Evolutionary conservation across 2,797 vertebrate genomes (phyloP), one percentile per base, ranked within the genome.

Genomic region (Danionella dracula): DNA sequence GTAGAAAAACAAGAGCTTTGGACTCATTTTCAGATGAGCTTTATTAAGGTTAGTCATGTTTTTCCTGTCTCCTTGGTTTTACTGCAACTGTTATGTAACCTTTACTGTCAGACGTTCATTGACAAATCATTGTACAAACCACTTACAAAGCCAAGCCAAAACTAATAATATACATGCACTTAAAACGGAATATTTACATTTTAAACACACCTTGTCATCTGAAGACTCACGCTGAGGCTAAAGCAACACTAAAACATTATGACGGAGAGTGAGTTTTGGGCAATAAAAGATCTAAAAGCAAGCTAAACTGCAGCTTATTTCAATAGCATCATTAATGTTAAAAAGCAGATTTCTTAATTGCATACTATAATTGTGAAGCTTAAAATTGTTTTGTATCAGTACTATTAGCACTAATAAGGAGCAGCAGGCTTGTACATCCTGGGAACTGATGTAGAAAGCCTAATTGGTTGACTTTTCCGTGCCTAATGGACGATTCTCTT

Each of bases 391-490:
- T 84, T 82, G 85, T 86, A 87, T 87, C 83, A 89, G 82, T 88
- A 88, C 83, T 83, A 88, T 86, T 83, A 84, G 68, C 76, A 81
- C 73, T 80, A 89, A 89, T 90, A 90, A 90, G 87, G 87, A 89
- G 87, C 87, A 88, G 86, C 86, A 90, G 81, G 82, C 87, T 83
- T 73, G 79, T 74, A 86, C 85, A 89, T 88, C 82, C 79, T 71
- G 81, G 81, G 78, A 84, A 79, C 85, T 89, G 88, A 90, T 83
- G 89, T 87, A 86, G 85, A 89, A 88, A 82, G 87, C 84, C 86
- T 90, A 91, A 91, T 90, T 91, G 89, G 87, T 89, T 89, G 86
- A 90, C 89, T 89, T 89, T 88, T 86, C 84, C 84, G 88, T 87
- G 87, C 86, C 85, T 90, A 90, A 90, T 90, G 89, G 88, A 90